Conservation (phyloP, 2,113 vertebrate species). For the Nyctereutes procyonoides region DNA sequence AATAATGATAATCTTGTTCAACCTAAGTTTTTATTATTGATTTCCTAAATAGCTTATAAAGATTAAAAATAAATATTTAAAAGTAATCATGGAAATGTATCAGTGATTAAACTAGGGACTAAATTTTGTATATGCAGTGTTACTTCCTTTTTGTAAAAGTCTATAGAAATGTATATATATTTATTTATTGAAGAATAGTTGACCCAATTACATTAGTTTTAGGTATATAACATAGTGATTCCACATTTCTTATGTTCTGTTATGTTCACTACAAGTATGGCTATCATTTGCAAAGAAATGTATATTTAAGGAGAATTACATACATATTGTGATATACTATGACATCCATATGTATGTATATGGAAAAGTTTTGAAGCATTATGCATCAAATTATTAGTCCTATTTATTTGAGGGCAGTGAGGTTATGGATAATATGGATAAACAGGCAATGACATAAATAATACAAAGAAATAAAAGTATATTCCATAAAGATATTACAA, state of each 20-base stretch:
- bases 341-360: not conserved
- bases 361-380: not conserved
- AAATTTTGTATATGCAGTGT: not conserved
- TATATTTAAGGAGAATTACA: not conserved
- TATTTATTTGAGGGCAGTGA: not conserved
- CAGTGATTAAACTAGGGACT: not conserved
- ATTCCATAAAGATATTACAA: not conserved
- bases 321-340: not conserved
- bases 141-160: slow-evolving; percentile 13
- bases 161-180: not conserved
- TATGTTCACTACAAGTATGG: not conserved
- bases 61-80: slow-evolving; percentile 33
- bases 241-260: not conserved
- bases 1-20: not conserved
- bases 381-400: not conserved
- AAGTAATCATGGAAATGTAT: not conserved
- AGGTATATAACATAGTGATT: not conserved
- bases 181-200: not conserved
- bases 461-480: not conserved
- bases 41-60: not conserved
- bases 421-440: not conserved
- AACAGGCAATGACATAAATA: not conserved
- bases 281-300: not conserved
- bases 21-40: not conserved
- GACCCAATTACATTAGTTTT: not conserved